phyloP scores from a whole-genome alignment of 2,797 vertebrate species.

The Semaprochilodus insignis region DNA sequence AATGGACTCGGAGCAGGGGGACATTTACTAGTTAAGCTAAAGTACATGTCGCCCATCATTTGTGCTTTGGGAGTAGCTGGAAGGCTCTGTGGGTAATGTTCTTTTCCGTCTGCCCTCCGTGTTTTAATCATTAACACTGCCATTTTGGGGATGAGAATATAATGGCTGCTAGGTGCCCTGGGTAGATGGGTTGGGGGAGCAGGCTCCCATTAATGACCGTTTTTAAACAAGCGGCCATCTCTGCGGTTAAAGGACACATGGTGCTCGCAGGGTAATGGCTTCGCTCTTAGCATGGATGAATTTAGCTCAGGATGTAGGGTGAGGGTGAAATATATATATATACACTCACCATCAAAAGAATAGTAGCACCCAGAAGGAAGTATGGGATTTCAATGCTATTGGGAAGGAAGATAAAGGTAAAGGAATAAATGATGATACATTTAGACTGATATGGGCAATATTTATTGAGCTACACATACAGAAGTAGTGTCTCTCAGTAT shows the following conservation, averaged over 20 bases:
- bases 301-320: constrained; percentile 16
- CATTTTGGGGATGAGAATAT: constrained; percentile 61
- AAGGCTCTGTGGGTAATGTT: constrained; percentile 55
- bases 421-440: too few species aligned
- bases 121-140: constrained; percentile 62
- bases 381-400: too few species aligned
- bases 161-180: constrained; percentile 51
- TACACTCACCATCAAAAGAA: too few species aligned
- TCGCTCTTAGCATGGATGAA: constrained; percentile 46
- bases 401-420: too few species aligned
- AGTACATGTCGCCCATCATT: constrained; percentile 60
- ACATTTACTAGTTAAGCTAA: constrained; percentile 59
- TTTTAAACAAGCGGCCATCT: constrained; percentile 60
- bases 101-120: constrained; percentile 46
- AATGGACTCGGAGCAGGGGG: constrained; percentile 60
- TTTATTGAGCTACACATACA: too few species aligned
- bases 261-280: constrained; percentile 51
- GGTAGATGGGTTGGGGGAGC: constrained; percentile 50
- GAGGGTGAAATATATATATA: not conserved
- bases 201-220: constrained; percentile 59
- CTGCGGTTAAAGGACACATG: constrained; percentile 49
- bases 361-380: too few species aligned
- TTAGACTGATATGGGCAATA: too few species aligned
- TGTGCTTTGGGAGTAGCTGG: constrained; percentile 54
- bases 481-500: too few species aligned